Evolutionary conservation across 2,113 vertebrate genomes (phyloP), one percentile per base, ranked within the genome.

Genomic region (Ciconia stormi): DNA sequence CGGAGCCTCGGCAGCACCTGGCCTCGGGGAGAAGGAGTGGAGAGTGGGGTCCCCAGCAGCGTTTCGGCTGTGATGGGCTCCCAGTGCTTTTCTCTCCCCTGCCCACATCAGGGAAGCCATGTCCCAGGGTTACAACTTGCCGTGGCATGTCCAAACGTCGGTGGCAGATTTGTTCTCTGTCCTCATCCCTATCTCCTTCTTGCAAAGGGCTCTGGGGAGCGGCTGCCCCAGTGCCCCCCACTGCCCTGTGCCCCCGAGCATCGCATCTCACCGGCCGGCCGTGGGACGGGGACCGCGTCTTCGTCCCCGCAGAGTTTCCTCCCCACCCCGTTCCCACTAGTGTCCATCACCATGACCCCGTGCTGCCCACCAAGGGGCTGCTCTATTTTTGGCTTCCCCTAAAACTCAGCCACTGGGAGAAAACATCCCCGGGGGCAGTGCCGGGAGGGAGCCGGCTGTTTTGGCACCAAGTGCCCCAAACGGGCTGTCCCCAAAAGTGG

Each of bases 221-320:
- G 0, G 38, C 66, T 89, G 47, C 11, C 71, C 38, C 0, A 0
- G 4, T 32, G 38, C 2, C 7, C 42, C 22, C 2, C 11, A 1
- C 58, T 59, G 40, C 50, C 66, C 72, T 2, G 16, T 90, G 73
- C 27, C 40, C 34, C 53, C 2, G 0, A 52, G 76, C 52, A 38
- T 36, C 4, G 0, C 5, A 2, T 1, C 74, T 90, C 9, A 0
- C 50, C 7, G 1, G 9, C 16, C 4, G 3, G 55, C n/a, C 2
- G 4, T 2, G 4, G 50, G 63, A 71, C 2, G 6, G 65, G 71
- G 82, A 50, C 67, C 0, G 0, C 32, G 72, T 44, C 53, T 40
- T 67, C 5, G 6, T n/a, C 80, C 76, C 63, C 11, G 3, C 44
- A n/a, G 58, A 23, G n/a, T 10, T 85, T 82, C n/a, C 59, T 61